These are phyloP conservation scores for Rhyacophila evoluta DNA, from an alignment of 2,888 invertebrate species.

Conservation along the genomic window DNA sequence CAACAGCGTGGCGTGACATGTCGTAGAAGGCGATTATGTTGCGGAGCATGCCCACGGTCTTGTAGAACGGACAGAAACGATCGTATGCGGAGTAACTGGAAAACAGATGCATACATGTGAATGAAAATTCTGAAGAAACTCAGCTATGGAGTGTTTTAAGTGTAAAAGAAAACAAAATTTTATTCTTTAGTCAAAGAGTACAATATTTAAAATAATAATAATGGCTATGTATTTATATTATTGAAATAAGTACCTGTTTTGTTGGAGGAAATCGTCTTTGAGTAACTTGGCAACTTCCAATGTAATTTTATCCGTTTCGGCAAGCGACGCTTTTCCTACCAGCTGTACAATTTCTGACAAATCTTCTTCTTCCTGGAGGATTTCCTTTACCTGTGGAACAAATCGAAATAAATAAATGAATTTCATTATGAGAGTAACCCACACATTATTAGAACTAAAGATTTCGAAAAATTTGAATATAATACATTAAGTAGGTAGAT, in stretches of 20 bases:
- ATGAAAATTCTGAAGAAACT: too few relatives aligned
- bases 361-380: conserved; percentile 98
- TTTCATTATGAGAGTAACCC: too few relatives aligned
- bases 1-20: conserved; percentile 97
- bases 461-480: too few relatives aligned
- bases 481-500: not conserved
- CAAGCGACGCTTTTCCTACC: conserved; percentile 98
- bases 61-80: conserved; percentile 99
- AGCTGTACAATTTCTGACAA: conserved; percentile 99
- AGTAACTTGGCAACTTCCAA: conserved; percentile 98
- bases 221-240: too few relatives aligned
- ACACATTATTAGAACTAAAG: too few relatives aligned
- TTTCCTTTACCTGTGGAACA: conserved; percentile 78
- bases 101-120: conserved; percentile 33
- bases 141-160: too few relatives aligned
- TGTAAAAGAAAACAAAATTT: too few relatives aligned
- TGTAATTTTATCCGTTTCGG: conserved; percentile 99
- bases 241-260: conserved; percentile 90
- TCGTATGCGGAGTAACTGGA: conserved; percentile 89
- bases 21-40: conserved; percentile 99
- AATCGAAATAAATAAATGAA: not conserved
- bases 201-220: too few relatives aligned
- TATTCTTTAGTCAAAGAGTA: too few relatives aligned
- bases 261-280: conserved; percentile 99
- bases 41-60: conserved; percentile 98